phyloP scores from a whole-genome alignment of 2,113 vertebrate species.

The Saimiri boliviensis region DNA sequence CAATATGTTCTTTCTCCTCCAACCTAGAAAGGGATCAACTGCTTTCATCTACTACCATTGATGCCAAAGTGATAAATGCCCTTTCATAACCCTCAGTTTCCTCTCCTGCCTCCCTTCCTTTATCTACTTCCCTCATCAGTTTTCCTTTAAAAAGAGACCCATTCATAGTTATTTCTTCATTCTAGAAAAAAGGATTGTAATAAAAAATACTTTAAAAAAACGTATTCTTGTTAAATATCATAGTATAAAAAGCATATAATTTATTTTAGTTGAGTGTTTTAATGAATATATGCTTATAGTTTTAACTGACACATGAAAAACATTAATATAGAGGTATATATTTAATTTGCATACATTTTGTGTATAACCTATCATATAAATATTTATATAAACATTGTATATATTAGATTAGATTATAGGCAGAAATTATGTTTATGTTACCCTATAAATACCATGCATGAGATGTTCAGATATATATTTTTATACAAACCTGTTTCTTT shows the following conservation, averaged over 20 bases:
- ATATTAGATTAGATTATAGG: not conserved
- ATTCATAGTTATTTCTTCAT: not conserved
- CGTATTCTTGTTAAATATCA: not conserved
- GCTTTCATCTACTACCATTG: slow-evolving; percentile 44
- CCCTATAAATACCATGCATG: not conserved
- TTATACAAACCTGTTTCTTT: not conserved
- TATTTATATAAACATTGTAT: not conserved
- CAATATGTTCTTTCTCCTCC: slow-evolving; percentile 71
- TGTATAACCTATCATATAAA: not conserved
- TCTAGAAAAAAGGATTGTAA: not conserved
- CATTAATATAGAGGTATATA: not conserved
- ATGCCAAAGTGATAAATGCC: slow-evolving; percentile 64
- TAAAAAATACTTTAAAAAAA: not conserved
- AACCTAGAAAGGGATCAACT: slow-evolving; percentile 54
- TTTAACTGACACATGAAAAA: not conserved
- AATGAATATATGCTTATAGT: not conserved
- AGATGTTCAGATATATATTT: not conserved
- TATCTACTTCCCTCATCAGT: not conserved
- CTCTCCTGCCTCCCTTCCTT: not conserved
- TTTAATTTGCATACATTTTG: not conserved
- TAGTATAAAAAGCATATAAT: not conserved
- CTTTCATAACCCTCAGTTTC: not conserved
- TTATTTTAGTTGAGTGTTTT: not conserved
- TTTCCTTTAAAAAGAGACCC: slow-evolving; percentile 4
- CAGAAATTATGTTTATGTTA: not conserved